phyloP scores from a whole-genome alignment of 2,888 invertebrate species.

The Phengaris arion region DNA sequence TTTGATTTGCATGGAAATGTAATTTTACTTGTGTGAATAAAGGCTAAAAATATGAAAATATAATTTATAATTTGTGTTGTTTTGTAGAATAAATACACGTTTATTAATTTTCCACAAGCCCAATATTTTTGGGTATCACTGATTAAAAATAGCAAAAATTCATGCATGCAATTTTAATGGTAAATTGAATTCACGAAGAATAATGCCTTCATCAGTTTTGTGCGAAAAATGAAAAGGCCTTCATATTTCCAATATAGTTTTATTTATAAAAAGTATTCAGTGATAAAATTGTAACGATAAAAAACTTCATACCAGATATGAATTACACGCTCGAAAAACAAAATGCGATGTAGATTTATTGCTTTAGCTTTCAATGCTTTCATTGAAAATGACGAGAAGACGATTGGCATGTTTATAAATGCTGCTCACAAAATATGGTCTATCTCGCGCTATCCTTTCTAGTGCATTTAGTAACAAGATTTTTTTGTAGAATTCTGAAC shows the following conservation, averaged over 20 bases:
- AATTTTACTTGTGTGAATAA: no score
- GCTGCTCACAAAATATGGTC: no score
- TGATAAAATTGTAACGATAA: slow-evolving; percentile 15
- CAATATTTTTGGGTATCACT: slow-evolving; percentile 11
- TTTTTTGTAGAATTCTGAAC: no score
- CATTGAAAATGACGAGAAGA: not conserved
- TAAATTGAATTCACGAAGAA: slow-evolving; percentile 17
- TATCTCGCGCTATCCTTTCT: no score
- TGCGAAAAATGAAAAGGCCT: slow-evolving; percentile 23
- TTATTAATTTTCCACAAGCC: not conserved
- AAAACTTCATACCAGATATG: slow-evolving; percentile 17
- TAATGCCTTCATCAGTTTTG: slow-evolving; percentile 27
- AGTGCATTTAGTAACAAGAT: no score
- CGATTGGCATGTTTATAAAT: not conserved
- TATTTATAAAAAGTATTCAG: slow-evolving; percentile 12
- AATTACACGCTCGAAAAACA: not conserved
- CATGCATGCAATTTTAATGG: slow-evolving; percentile 9
- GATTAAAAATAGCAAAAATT: slow-evolving; percentile 17
- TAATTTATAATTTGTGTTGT: no score
- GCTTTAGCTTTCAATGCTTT: not conserved
- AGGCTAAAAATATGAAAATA: no score
- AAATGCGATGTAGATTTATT: not conserved
- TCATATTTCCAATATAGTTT: slow-evolving; percentile 22
- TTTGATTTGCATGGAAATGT: no score
- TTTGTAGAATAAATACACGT: not conserved